Percentiles rank a stretch among this genome's conserved stretches.
These are phyloP conservation scores for Galeruca laticollis DNA, from an alignment of 2,888 invertebrate genomes.

Conservation along the genomic window DNA sequence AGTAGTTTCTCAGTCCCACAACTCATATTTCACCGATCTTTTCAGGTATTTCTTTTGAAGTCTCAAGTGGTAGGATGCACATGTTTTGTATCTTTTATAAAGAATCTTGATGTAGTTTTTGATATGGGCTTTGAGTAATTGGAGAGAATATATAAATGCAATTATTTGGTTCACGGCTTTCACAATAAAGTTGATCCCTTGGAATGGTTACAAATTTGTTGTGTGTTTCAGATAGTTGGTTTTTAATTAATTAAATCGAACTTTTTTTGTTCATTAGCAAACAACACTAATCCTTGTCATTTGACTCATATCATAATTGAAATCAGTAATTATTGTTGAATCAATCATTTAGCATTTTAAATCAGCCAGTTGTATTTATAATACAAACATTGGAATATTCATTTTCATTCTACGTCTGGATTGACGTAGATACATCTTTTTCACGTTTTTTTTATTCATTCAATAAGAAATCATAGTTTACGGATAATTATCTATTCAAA, in stretches of 20 bases:
- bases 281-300: neutral
- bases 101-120: constrained; percentile 8
- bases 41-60: constrained; percentile 42
- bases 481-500: no score
- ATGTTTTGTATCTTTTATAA: constrained; percentile 8
- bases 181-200: neutral
- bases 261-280: neutral
- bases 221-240: neutral
- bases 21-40: constrained; percentile 39
- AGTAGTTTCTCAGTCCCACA: constrained; percentile 38
- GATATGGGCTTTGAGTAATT: neutral
- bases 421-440: no score
- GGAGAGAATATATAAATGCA: constrained; percentile 7
- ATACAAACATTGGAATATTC: no score
- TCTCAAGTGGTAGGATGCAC: constrained; percentile 26
- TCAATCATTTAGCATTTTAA: no score
- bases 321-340: no score
- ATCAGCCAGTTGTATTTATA: no score
- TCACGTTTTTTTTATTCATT: no score
- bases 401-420: no score
- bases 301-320: neutral
- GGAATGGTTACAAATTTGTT: neutral
- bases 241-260: constrained; percentile 2
- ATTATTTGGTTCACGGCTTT: neutral
- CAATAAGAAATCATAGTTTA: no score